Base-by-base conservation (phyloP, 2,888 invertebrate genomes). In the Lepidocyrtoides sp. region DNA sequence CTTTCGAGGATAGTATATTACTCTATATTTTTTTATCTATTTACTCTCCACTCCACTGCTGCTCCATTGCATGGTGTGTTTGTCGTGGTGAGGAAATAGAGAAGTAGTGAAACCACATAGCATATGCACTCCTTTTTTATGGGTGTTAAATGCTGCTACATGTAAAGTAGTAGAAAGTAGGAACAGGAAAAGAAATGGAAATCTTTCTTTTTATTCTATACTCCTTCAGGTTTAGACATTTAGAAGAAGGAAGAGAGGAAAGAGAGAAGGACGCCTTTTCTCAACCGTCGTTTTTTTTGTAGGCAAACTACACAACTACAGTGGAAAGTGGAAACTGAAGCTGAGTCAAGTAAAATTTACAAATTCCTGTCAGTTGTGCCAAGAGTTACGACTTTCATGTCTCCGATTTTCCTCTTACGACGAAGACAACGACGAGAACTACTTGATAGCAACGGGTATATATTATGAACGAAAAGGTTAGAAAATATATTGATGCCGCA, bases 321-420 rank as follows among this genome's bases (percentile, higher is more conserved):
- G n/a, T n/a, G n/a, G n/a, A n/a, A 1, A 86, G 75, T 36, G 44
- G 60, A 83, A 66, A 84, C 81, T 90, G 88, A 89, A 89, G 92
- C 93, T 93, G 91, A 93, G 92, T 92, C 92, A 91, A 92, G 92
- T 88, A 93, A 92, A 94, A 93, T 94, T 94, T 94, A 94, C 93
- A 93, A 93, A 94, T 94, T 94, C 94, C 92, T 93, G 93, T 94
- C 93, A 93, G 94, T 91, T 86, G 89, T 84, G 72, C 91, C 89
- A 88, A 81, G 87, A 92, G 91, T 87, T 91, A 91, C 89, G 86
- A 91, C 91, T 91, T 91, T 86, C 86, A 91, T 91, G 87, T 91
- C 87, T 86, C 91, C 91, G 86, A 91, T 87, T 91, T 87, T 91
- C 87, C 66, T 85, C 79, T 81, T 81, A 87, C 79, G 57, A 85